Evolutionary conservation across 1,140 invertebrate species (phyloP), one percentile per base, ranked within the genome.

Genomic region (Camponotus vicinus): DNA sequence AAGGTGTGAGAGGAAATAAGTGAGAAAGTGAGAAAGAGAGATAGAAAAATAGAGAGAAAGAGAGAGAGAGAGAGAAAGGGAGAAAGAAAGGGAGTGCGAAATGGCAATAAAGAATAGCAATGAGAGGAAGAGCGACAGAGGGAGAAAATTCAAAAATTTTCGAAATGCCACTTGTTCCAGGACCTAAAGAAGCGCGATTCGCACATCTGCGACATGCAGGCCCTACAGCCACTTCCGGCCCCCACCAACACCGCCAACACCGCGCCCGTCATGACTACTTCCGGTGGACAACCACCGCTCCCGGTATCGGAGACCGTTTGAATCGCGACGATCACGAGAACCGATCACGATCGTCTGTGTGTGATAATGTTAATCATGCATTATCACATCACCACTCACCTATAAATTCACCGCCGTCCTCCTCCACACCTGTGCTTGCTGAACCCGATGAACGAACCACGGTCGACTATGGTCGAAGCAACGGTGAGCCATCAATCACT

Each of bases 121-220:
- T 61, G 61, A 73, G 66, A 82, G 83, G 52, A 75, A 55, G 73
- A 52, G 85, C 52, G 69, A 88, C n/a, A 79, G 86, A 86, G 63
- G 59, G 79, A 83, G 34, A 86, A 86, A 89, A 92, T 89, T 95
- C 92, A 94, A 93, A 94, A 86, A 92, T 94, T 71, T 94, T 87
- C 93, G 93, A 93, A 95, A 95, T 95, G 90, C 90, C 86, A 94
- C 93, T 95, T 95, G 95, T 95, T 95, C 92, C 94, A 95, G 95
- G 95, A 95, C 87, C 92, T 95, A 93, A 95, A 94, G 94, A 95
- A 95, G 94, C 95, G 95, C 93, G 93, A 94, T 94, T 95, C 94
- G 91, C 95, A 95, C 93, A 93, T 93, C 92, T 95, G 93, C 93
- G 95, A 95, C 93, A 95, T 95, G 95, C 95, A 95, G 94, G 94